Base-by-base conservation (phyloP, 2,797 vertebrate species). In the Caiman crocodilus region DNA sequence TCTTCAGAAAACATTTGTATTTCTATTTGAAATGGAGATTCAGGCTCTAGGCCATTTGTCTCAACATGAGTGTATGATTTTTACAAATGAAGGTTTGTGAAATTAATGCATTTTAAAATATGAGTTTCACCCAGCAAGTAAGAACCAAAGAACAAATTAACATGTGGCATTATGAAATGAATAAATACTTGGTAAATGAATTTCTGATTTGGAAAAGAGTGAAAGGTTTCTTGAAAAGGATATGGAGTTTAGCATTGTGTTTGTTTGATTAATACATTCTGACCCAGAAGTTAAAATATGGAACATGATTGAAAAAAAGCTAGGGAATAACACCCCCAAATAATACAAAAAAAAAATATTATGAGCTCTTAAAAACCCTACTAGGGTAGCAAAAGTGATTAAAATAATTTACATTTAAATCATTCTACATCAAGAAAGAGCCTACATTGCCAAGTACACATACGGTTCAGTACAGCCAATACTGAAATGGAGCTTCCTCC, bases 11-110 rank as follows among this genome's bases (percentile, higher is more conserved):
- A 32, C 4, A 89, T 67, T 89, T 93, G 55, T 90, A 80, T 85
- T 96, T 96, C 58, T 50, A 86, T 95, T 94, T 95, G 92, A 96
- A 95, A 95, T 95, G 79, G 90, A 94, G 88, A 91, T 94, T 94
- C 58, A 82, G 23, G 58, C 92, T 95, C 57, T 60, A 93, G 93
- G 94, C 87, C 92, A 93, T 96, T 96, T 94, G 71, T 96, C 90
- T 95, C 90, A 83, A 89, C 64, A 56, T 4, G 42, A 94, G 28
- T 71, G n/a, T 63, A 82, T 0, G 1, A 3, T 59, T 95, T 93
- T 96, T 95, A 91, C 59, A 95, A 93, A 95, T 91, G 69, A 92
- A 94, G 20, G 14, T 95, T 95, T 95, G 76, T 89, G 82, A 90
- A 90, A 93, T 95, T 96, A 93, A 93, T 94, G 79, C 60, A 30